A percentile compares a stretch with the other conserved stretches of the same genome.
Evolutionary conservation across 2,113 vertebrate species (phyloP).

Genomic region (Cynoglossus semilaevis): DNA sequence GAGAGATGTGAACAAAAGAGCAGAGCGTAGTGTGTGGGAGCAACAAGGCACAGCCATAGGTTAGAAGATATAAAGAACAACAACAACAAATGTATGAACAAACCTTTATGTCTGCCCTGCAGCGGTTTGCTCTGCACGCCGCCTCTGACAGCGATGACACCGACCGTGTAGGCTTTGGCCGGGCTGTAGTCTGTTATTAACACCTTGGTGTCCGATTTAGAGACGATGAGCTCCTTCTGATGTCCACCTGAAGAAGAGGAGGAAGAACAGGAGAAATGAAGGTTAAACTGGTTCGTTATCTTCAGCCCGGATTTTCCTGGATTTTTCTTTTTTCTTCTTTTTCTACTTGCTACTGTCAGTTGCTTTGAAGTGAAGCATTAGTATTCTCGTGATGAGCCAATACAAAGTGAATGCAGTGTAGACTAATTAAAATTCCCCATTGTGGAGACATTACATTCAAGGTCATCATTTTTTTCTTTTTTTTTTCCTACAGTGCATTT

Average conservation of each 20-base stretch:
- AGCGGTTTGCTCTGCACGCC: constrained; percentile 72
- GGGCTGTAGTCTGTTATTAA: constrained; percentile 74
- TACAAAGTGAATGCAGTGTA: background rate
- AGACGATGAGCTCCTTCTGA: constrained; percentile 68
- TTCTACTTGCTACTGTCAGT: background rate
- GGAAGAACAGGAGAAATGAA: constrained; percentile 3
- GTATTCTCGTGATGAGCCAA: background rate
- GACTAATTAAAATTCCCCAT: constrained; percentile 19
- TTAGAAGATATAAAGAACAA: background rate
- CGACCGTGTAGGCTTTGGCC: constrained; percentile 66
- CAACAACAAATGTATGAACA: constrained; percentile 12
- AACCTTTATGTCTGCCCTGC: constrained; percentile 72
- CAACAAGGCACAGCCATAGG: background rate
- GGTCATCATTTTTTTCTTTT: constrained; percentile 4
- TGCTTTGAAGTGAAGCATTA: constrained; percentile 15
- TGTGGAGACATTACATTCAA: constrained; percentile 27
- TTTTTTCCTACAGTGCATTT: background rate
- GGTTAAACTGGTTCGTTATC: constrained; percentile 28
- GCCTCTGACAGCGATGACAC: constrained; percentile 71
- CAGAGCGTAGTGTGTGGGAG: background rate
- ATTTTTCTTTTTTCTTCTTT: constrained; percentile 12
- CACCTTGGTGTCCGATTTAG: constrained; percentile 70
- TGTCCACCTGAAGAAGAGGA: constrained; percentile 60
- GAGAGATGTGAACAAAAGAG: background rate
- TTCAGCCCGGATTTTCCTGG: constrained; percentile 15